These are phyloP conservation scores for Spodoptera exigua DNA, from an alignment of 2,888 invertebrate species.

Conservation along the genomic window DNA sequence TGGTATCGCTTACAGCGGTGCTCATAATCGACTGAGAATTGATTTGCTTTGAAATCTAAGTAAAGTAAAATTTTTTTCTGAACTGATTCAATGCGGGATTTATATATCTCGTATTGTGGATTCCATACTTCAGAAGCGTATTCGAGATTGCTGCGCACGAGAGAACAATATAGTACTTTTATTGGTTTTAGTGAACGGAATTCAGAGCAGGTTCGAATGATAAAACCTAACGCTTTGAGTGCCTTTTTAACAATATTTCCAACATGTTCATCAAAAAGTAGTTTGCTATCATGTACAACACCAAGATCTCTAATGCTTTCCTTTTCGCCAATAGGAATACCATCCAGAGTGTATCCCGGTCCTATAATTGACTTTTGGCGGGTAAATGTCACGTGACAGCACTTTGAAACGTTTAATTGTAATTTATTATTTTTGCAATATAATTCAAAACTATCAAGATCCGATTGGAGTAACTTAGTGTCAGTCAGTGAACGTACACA, in stretches of 20 bases:
- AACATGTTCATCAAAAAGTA: constrained; percentile 5
- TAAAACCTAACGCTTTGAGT: constrained; percentile 7
- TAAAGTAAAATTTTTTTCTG: constrained; percentile 14
- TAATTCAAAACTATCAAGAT: no score
- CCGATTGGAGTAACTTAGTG: no score
- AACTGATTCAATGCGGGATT: constrained; percentile 8
- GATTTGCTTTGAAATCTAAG: constrained; percentile 2
- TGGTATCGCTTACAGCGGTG: constrained; percentile 10
- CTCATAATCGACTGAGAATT: constrained; percentile 1
- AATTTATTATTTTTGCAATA: no score
- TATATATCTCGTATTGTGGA: no score
- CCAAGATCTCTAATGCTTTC: constrained; percentile 2
- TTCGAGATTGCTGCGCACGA: no score
- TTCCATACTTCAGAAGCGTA: no score
- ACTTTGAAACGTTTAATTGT: no score
- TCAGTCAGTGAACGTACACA: no score
- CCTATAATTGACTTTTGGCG: no score
- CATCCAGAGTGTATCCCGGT: background rate
- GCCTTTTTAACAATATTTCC: constrained; percentile 11
- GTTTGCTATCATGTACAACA: constrained; percentile 6
- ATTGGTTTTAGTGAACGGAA: constrained; percentile 11
- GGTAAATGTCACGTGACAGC: no score
- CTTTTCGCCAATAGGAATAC: constrained; percentile 1
- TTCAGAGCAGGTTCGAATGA: background rate
- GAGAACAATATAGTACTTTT: constrained; percentile 10